phyloP scores from a whole-genome alignment of 2,888 invertebrate species.

The Ormyrus labotus region DNA sequence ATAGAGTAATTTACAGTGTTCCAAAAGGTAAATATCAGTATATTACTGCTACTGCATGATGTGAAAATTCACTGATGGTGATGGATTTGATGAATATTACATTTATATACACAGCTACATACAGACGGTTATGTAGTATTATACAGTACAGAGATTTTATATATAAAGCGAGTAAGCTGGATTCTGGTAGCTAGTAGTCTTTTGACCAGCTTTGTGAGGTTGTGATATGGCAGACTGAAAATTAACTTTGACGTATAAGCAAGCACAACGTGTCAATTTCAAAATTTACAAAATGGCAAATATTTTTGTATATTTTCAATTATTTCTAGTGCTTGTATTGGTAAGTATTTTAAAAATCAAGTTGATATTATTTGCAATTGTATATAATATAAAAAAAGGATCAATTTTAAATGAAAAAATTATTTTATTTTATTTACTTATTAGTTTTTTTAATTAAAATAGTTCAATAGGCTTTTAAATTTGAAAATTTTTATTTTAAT shows the following conservation, averaged over 20 bases:
- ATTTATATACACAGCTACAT: too few species aligned
- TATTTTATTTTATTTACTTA: neutral
- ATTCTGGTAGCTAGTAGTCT: too few species aligned
- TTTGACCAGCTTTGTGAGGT: too few species aligned
- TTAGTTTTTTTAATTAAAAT: neutral
- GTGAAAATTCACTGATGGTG: too few species aligned
- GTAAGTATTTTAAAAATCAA: conserved; percentile 17
- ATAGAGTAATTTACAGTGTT: too few species aligned
- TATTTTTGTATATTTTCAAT: neutral
- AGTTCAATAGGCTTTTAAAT: neutral
- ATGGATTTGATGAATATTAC: too few species aligned
- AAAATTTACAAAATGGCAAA: conserved; percentile 33
- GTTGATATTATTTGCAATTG: neutral
- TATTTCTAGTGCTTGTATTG: conserved; percentile 9
- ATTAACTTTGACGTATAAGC: neutral
- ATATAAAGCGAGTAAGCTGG: too few species aligned
- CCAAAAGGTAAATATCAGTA: too few species aligned
- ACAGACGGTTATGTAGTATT: too few species aligned
- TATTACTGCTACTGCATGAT: too few species aligned
- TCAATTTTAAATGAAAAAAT: neutral
- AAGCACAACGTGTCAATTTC: conserved; percentile 34
- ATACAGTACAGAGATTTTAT: too few species aligned
- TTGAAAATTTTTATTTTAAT: neutral
- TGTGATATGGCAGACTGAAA: too few species aligned
- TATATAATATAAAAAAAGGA: neutral